Base-by-base conservation (phyloP, 2,797 vertebrate species). In the Tachyglossus aculeatus region DNA sequence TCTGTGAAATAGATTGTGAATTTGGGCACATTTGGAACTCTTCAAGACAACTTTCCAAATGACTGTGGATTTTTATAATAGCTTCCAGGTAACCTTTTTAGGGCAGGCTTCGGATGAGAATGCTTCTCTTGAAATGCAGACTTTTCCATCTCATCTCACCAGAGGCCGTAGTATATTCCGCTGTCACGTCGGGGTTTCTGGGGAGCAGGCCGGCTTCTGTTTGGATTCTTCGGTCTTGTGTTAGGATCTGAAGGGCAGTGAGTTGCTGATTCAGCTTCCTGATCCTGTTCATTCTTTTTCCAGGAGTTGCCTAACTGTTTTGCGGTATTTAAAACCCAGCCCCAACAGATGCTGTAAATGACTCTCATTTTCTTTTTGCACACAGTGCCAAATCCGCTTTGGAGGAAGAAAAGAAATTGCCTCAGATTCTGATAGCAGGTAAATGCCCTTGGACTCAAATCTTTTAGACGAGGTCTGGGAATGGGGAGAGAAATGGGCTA, bases 371-470 rank as follows among this genome's bases (percentile, higher is more conserved):
- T 84, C 77, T 37, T 74, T 2, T 71, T 44, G 3, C 48, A 87
- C 85, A n/a, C 92, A 99, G 98, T 99, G 98, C 92, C 98, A 99
- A 90, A 99, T 99, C 83, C 95, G 97, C 54, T 99, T 99, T 81
- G 98, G 98, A 90, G 98, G 97, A 86, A 95, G 97, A 82, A 99
- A 98, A 84, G 98, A 99, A 93, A 99, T 99, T 25, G 98, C 98
- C 45, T 97, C 98, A 1, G 98, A 99, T 91, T 96, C 96, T 10
- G 98, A 99, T 88, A 99, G 98, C 95, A 96, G 98, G 98, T 99
- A 88, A 93, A 80, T 33, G 12, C 13, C 18, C 50, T 0, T 0
- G 18, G 47, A 34, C 25, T 33, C 4, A 27, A 40, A 27, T 39
- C 19, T 15, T 62, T 40, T n/a, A 19, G 45, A 18, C 34, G 16